Base-by-base conservation (phyloP, 2,797 vertebrate genomes). In the Esox masquinongy region DNA sequence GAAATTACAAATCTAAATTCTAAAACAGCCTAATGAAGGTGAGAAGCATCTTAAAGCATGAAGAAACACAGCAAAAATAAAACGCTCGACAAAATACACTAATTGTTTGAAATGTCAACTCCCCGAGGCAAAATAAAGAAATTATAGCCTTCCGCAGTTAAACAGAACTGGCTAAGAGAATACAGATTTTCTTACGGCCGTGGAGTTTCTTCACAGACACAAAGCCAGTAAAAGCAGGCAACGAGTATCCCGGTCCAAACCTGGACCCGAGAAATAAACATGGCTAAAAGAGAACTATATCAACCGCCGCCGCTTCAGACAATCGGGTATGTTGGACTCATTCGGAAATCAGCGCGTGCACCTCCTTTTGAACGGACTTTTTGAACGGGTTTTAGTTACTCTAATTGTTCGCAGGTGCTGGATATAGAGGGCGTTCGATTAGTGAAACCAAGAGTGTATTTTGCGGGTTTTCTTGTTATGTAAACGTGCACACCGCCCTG, bases 111-210 rank as follows among this genome's bases (percentile, higher is more conserved):
- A 34, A 34, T 61, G 29, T 26, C 31, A 50, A 59, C 51, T 69
- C 15, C 74, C 56, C 47, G 43, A n/a, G 34, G 2, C 34, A 34
- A 5, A 2, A 34, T 34, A 2, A 2, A 34, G 5, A 34, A 34
- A 34, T 34, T 34, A 5, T 34, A 34, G 2, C 2, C 2, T 34
- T 34, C 34, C 2, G 34, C 2, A 34, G 34, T 34, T 34, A 34
- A 34, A n/a, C n/a, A n/a, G n/a, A n/a, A n/a, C n/a, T n/a, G n/a
- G n/a, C 34, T 34, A 4, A 11, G n/a, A 61, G 2, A 59, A 4
- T 22, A n/a, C 61, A 69, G 50, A 12, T 34, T 43, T 69, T 91
- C 91, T 91, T 83, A 92, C 90, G 84, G 87, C 61, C 4, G 29
- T 17, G 70, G 47, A 4, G 11, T 19, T 39, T 77, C 85, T 16